Evolutionary conservation across 2,797 vertebrate species (phyloP).

Genomic region (Helostoma temminkii): DNA sequence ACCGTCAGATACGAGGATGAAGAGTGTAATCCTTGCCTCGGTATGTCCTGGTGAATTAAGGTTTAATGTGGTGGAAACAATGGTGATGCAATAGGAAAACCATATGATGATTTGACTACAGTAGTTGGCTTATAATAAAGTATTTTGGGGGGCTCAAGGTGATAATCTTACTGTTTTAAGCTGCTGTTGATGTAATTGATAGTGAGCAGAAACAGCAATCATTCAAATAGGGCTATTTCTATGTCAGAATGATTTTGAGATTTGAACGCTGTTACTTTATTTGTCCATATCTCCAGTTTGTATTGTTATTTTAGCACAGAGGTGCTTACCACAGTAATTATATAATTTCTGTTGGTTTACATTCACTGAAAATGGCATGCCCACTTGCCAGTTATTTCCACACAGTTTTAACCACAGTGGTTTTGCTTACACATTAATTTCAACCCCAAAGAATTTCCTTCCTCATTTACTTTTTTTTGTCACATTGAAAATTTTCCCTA

Average conservation of each 20-base stretch:
- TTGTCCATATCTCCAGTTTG: slow-evolving; percentile 1
- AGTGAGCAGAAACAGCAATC: not conserved
- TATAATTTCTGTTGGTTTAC: slow-evolving; percentile 22
- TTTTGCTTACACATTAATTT: slow-evolving; percentile 55
- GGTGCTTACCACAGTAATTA: not conserved
- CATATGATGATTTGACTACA: slow-evolving; percentile 61
- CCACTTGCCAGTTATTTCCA: slow-evolving; percentile 42
- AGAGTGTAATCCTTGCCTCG: slow-evolving; percentile 35
- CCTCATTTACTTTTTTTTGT: slow-evolving; percentile 51
- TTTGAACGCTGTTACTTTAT: not conserved
- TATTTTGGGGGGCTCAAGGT: slow-evolving; percentile 11
- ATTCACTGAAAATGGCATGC: slow-evolving; percentile 8
- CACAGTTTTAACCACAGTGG: slow-evolving; percentile 22
- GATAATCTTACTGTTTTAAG: slow-evolving; percentile 33
- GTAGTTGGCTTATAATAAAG: slow-evolving; percentile 49
- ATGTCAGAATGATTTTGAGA: slow-evolving; percentile 6
- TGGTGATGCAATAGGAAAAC: slow-evolving; percentile 63
- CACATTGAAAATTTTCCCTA: slow-evolving; percentile 59
- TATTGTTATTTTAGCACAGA: not conserved
- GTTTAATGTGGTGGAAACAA: slow-evolving; percentile 76
- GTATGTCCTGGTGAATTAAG: slow-evolving; percentile 61
- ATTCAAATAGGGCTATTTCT: slow-evolving; percentile 11
- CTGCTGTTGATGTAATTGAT: slow-evolving; percentile 22
- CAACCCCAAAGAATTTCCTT: slow-evolving; percentile 45
- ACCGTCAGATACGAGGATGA: slow-evolving; percentile 42